Evolutionary conservation across 2,797 vertebrate genomes (phyloP), one percentile per base, ranked within the genome.

Genomic region (Philypnodon macrostomus): DNA sequence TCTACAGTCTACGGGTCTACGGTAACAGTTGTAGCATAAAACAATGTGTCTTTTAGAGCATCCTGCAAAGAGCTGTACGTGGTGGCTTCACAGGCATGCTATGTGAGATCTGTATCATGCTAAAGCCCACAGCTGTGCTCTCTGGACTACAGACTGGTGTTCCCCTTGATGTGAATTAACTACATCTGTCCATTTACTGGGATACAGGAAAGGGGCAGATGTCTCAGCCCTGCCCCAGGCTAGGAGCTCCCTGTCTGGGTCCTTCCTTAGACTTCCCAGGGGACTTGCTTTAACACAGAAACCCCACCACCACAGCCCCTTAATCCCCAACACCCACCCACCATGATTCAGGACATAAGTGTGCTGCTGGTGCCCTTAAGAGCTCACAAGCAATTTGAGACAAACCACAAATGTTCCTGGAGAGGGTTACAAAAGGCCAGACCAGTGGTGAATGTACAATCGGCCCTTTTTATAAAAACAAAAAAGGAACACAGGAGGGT

Each of bases 191-290:
- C 38, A 27, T 52, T 58, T 45, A 60, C 44, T 54, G 24, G 60
- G 53, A 27, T 64, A 75, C 68, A 77, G 72, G 78, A 80, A 83
- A 70, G 55, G 67, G 74, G 72, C 84, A 87, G 85, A 85, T 87
- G 85, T 85, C 79, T 70, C 55, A 63, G 68, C 33, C 62, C 15
- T 58, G 80, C 83, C 68, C 53, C 32, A 4, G 81, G 82, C 79
- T 63, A 65, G 10, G 35, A 55, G 50, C 56, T 63, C 73, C 77
- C 74, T 63, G 74, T 84, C 76, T 59, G 57, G 67, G 73, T 53
- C 66, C 74, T 79, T 80, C 70, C 75, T 74, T 67, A 75, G 70
- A 74, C 74, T 53, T 74, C 80, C 73, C 72, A 66, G 58, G 78
- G 71, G 80, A 71, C 40, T 51, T 67, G 63, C 42, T 74, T 59